Base-by-base conservation (phyloP, 2,113 vertebrate species). In the Pionites leucogaster region DNA sequence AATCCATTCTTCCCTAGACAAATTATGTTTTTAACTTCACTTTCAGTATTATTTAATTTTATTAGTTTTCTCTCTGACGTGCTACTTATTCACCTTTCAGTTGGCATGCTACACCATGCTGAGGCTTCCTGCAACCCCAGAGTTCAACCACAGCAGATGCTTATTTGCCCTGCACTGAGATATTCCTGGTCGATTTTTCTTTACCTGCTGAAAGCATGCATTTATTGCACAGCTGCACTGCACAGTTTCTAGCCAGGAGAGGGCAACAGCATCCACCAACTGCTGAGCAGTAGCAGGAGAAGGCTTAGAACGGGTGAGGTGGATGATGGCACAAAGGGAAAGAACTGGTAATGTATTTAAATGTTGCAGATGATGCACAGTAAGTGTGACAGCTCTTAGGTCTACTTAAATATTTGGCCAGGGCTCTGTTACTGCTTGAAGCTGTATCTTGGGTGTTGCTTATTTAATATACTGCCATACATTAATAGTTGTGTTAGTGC, bases 211-310 rank as follows among this genome's bases (percentile, higher is more conserved):
- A 53, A 35, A 42, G 15, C 10, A 1, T 1, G 1, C 7, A 11
- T 44, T 63, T 50, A 42, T 23, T 46, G 33, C 29, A 22, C 15
- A 82, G 42, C 28, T 82, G 65, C 33, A 55, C 60, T 71, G 62
- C 47, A 20, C 15, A 19, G 13, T 41, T 83, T 46, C 49, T 25
- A 74, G 20, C 75, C 93, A 93, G 90, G 37, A 96, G 90, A 96
- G 94, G 92, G 87, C 92, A 94, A 86, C 3, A 81, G 27, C 67
- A 67, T 33, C 87, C 46, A 67, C 64, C 55, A 82, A 31, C 78
- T 85, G 24, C 53, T 59, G n/a, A 6, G 31, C 76, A 4, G 10
- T 17, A 77, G 68, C 22, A 67, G 49, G 10, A 82, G 68, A 17
- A 79, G 31, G 14, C 27, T 82, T 69, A 16, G 37, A 63, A 20